Conservation (phyloP, 2,797 vertebrate species). For the Tangara arthus region DNA sequence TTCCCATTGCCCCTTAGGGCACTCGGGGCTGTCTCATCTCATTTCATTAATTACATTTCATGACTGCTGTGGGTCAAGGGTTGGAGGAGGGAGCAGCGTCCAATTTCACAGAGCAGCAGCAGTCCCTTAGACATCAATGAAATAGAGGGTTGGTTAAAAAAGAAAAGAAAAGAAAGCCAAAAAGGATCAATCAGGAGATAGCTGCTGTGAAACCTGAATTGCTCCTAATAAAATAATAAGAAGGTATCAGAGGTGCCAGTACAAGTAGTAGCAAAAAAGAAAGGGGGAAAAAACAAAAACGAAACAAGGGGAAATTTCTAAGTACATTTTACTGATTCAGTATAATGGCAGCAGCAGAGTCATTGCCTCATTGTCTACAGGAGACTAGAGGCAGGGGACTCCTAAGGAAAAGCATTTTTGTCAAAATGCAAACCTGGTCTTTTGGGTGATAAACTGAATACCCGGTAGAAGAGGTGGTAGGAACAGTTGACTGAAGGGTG, state of each 20-base stretch:
- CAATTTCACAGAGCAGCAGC: conserved; percentile 63
- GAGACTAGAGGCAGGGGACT: neutral
- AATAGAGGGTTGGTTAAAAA: conserved; percentile 6
- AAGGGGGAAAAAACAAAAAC: neutral
- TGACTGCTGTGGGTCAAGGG: conserved; percentile 61
- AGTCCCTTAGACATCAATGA: conserved; percentile 44
- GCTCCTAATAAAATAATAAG: conserved; percentile 28
- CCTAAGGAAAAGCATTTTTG: neutral
- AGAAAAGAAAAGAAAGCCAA: neutral
- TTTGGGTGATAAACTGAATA: neutral
- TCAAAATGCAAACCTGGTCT: neutral
- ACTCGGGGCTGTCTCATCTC: conserved; percentile 65
- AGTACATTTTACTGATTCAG: neutral
- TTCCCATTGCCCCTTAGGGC: conserved; percentile 64
- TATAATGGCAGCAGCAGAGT: neutral
- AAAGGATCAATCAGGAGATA: conserved; percentile 57
- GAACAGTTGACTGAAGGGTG: neutral
- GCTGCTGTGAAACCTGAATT: conserved; percentile 42
- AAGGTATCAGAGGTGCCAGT: neutral
- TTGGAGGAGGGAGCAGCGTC: conserved; percentile 49
- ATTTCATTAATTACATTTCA: conserved; percentile 77
- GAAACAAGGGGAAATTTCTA: neutral
- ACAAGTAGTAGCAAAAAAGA: neutral
- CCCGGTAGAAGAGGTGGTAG: neutral
- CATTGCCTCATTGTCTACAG: neutral